These are phyloP conservation scores for Sipha flava DNA, from an alignment of 1,140 invertebrate genomes.

Conservation along the genomic window DNA sequence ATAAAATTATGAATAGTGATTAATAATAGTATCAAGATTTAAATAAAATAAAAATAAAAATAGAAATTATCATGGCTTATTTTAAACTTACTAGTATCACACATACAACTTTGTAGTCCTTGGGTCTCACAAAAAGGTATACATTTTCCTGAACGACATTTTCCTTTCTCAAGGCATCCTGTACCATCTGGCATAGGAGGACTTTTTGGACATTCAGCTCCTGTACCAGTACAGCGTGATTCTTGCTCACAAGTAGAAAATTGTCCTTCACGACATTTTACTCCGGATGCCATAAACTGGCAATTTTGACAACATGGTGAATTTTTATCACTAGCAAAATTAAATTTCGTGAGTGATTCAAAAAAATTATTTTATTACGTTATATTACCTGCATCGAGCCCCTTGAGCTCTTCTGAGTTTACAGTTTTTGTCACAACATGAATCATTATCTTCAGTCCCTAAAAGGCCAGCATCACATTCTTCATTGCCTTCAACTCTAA, in stretches of 20 bases:
- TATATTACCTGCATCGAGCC: constrained; percentile 67
- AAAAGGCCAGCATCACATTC: constrained; percentile 89
- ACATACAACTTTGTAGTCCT: constrained; percentile 87
- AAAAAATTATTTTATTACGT: neutral
- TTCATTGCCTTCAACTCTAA: constrained; percentile 85
- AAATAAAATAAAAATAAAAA: neutral
- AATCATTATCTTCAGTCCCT: constrained; percentile 82
- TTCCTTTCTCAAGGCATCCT: constrained; percentile 76
- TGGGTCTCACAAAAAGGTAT: constrained; percentile 88
- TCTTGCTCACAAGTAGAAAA: constrained; percentile 84
- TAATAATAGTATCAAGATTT: neutral
- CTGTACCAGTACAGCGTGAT: constrained; percentile 64
- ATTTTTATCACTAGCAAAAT: constrained; percentile 70
- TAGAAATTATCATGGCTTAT: neutral
- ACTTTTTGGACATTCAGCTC: constrained; percentile 66
- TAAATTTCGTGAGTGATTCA: neutral
- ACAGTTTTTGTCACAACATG: constrained; percentile 87
- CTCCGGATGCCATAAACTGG: constrained; percentile 66
- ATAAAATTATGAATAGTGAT: constrained; percentile 41
- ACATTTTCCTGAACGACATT: constrained; percentile 76
- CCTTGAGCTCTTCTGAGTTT: constrained; percentile 68
- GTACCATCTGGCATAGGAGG: constrained; percentile 80
- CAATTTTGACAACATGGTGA: constrained; percentile 88
- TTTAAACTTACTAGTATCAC: constrained; percentile 67
- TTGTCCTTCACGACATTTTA: constrained; percentile 79